Evolutionary conservation across 2,113 vertebrate species (phyloP).

Genomic region (Crypturellus undulatus): DNA sequence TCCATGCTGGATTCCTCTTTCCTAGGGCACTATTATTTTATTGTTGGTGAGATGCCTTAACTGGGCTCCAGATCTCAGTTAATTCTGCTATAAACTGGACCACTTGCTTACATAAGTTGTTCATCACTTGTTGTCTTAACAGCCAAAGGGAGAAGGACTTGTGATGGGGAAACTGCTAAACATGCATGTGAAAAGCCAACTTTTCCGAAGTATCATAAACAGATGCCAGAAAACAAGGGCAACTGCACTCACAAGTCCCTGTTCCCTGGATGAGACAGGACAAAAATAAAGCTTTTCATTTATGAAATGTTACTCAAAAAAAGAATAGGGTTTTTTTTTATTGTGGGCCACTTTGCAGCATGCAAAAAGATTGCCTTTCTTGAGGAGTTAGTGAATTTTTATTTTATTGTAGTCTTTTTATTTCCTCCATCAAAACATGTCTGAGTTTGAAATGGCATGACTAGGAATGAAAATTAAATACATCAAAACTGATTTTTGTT

Average conservation of each 20-base stretch:
- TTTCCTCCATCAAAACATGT: conserved; percentile 66
- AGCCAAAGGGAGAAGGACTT: conserved; percentile 37
- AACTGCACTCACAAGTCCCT: background rate
- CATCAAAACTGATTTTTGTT: conserved; percentile 63
- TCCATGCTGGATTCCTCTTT: background rate
- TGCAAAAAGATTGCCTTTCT: conserved; percentile 41
- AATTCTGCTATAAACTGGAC: background rate
- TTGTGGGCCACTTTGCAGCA: conserved; percentile 29
- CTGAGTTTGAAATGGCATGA: conserved; percentile 66
- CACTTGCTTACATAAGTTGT: background rate
- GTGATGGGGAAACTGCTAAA: conserved; percentile 28
- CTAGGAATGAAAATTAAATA: conserved; percentile 72
- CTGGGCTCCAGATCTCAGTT: background rate
- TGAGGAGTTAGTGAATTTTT: conserved; percentile 51
- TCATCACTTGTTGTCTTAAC: background rate
- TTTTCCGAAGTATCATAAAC: conserved; percentile 12
- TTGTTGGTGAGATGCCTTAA: background rate
- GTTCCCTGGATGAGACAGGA: conserved; percentile 26
- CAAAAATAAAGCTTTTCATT: conserved; percentile 40
- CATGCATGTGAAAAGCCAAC: conserved; percentile 8
- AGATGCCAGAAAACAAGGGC: conserved; percentile 26
- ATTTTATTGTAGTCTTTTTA: conserved; percentile 59
- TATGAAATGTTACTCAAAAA: conserved; percentile 17
- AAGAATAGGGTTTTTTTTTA: conserved; percentile 31
- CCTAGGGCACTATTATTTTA: background rate